These are phyloP conservation scores for Drosophila bunnanda DNA, from an alignment of 2,888 invertebrate genomes.

Conservation along the genomic window DNA sequence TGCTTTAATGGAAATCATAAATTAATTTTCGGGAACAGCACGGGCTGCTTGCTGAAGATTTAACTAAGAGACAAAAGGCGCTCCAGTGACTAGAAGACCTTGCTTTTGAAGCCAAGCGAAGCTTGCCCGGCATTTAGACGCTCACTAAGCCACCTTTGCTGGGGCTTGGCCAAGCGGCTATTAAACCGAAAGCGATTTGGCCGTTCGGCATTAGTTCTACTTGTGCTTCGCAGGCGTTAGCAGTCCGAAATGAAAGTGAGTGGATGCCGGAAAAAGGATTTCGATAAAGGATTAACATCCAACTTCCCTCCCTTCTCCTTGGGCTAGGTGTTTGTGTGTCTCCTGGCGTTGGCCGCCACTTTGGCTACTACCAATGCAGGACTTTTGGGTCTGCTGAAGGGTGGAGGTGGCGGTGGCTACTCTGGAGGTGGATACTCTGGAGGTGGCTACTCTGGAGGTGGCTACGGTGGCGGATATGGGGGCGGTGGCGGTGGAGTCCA, in stretches of 20 bases:
- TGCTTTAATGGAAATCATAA: constrained; percentile 59
- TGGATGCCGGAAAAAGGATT: constrained; percentile 40
- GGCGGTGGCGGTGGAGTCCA: constrained; percentile 27
- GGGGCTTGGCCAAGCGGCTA: constrained; percentile 35
- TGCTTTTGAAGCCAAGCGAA: constrained; percentile 8
- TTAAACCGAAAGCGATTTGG: constrained; percentile 67
- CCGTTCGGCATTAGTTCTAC: constrained; percentile 65
- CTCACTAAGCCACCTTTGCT: constrained; percentile 37
- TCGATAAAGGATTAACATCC: constrained; percentile 21
- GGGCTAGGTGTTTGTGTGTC: constrained; percentile 65
- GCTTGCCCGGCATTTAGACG: constrained; percentile 45
- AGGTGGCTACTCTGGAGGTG: constrained; percentile 21
- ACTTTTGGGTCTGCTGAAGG: constrained; percentile 63
- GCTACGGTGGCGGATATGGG: constrained; percentile 28
- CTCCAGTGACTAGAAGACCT: constrained; percentile 28
- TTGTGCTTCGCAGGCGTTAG: constrained; percentile 56
- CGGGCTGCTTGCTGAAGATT: constrained; percentile 14
- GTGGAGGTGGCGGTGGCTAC: constrained; percentile 51
- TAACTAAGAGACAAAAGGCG: constrained; percentile 2
- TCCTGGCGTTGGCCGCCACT: constrained; percentile 63
- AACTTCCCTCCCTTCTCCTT: constrained; percentile 21
- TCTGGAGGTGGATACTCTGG: constrained; percentile 31
- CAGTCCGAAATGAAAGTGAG: constrained; percentile 70
- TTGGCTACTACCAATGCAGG: constrained; percentile 67
- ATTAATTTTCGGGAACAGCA: constrained; percentile 45